A percentile compares a stretch with the other conserved stretches of the same genome.
Conservation (phyloP, 2,888 invertebrate species). For the Lasiommata megera region DNA sequence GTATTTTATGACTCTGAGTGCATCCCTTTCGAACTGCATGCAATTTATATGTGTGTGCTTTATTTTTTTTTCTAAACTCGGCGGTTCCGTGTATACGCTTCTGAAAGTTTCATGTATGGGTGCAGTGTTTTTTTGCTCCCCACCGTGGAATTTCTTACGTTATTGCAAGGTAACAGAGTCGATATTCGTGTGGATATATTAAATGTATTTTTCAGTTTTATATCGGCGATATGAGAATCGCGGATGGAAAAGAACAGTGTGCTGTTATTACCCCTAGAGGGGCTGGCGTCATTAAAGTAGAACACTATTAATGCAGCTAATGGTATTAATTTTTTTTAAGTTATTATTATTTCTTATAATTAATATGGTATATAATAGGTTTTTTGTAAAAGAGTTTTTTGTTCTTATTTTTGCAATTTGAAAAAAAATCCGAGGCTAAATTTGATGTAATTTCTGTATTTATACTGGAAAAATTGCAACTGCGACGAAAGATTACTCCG, state of each 20-base stretch:
- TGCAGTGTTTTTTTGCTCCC: conserved; percentile 61
- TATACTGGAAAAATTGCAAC: too few relatives aligned
- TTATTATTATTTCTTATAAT: too few relatives aligned
- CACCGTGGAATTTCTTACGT: conserved; percentile 40
- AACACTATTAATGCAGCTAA: too few relatives aligned
- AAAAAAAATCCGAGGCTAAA: too few relatives aligned
- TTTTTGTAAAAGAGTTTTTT: too few relatives aligned
- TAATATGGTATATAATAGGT: too few relatives aligned
- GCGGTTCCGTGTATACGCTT: conserved; percentile 57
- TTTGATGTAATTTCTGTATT: too few relatives aligned
- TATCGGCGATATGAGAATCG: conserved; percentile 81
- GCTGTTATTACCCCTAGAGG: background rate
- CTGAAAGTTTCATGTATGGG: conserved; percentile 60
- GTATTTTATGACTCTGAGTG: conserved; percentile 81
- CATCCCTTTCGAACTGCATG: conserved; percentile 80
- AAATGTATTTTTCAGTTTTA: conserved; percentile 81
- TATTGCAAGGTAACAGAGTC: conserved; percentile 35
- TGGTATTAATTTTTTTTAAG: too few relatives aligned
- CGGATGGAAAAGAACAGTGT: conserved; percentile 54
- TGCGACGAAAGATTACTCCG: too few relatives aligned
- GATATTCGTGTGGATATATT: conserved; percentile 43
- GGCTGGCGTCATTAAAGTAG: background rate
- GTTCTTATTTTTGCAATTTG: too few relatives aligned
- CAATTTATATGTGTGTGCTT: conserved; percentile 78
- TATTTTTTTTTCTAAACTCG: conserved; percentile 76